Base-by-base conservation (phyloP, 1,140 invertebrate genomes). In the Psilanteris sp. region DNA sequence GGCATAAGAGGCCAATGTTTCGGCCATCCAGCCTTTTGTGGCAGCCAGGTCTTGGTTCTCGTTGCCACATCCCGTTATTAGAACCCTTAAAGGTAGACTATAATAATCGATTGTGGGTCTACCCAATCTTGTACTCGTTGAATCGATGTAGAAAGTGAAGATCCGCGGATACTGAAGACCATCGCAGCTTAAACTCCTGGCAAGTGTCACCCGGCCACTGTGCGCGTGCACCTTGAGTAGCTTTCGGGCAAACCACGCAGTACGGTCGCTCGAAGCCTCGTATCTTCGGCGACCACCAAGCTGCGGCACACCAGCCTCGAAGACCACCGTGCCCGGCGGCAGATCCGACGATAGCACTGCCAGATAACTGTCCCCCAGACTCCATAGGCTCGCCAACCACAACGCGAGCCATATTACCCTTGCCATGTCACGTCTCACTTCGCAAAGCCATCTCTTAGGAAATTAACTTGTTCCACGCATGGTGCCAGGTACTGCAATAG, bases 101-200 rank as follows among this genome's bases (percentile, higher is more conserved):
- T 95, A 95, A 79, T 96, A 96, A 78, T 96, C 94, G 29, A 96
- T 92, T 46, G 93, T 94, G 2, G 92, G 90, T 6, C 87, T 76
- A 14, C 87, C 87, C 18, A 94, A 89, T 29, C 93, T 89, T 75
- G 93, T 94, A 26, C 94, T 94, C 14, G 93, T 94, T 8, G 94
- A 96, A 80, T 96, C 95, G 52, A 96, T 92, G 86, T 95, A 95
- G 72, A 96, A 91, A 2, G 94, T 95, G 84, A 96, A 95, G 9
- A 96, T 89, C 73, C 94, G 93, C 0, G 95, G 94, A 79, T 96
- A 96, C 43, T 93, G 92, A 4, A 95, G 89, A 16, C 94, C 94
- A 62, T 95, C 92, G 86, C 95, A 96, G 72, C 91, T 90, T n/a
- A 96, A 85, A 8, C 88, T 86, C 71, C 92, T 91, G 57, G 92